Percentiles rank a stretch among this genome's conserved stretches.
Evolutionary conservation across 2,113 vertebrate species (phyloP).

Genomic region (Monarcha castaneiventris): DNA sequence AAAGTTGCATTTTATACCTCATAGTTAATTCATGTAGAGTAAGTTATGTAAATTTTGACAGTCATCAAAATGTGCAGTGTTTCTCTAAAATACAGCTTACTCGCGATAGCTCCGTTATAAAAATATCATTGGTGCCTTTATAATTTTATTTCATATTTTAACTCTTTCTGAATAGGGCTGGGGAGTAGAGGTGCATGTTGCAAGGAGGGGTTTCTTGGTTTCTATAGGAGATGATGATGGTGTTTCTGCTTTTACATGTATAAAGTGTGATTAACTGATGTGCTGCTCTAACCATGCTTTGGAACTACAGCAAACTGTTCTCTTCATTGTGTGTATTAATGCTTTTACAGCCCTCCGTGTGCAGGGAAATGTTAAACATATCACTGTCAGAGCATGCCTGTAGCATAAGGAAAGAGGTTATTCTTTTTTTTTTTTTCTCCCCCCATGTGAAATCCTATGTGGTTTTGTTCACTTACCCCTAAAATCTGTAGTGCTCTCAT

Average conservation of each 20-base stretch:
- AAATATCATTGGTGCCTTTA: conserved; percentile 69
- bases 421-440: background rate
- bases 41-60: conserved; percentile 81
- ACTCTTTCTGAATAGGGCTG: conserved; percentile 55
- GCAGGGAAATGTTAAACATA: conserved; percentile 36
- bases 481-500: background rate
- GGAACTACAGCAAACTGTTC: conserved; percentile 11
- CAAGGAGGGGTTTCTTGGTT: conserved; percentile 17
- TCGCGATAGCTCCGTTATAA: conserved; percentile 64
- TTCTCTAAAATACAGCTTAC: conserved; percentile 72
- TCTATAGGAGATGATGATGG: conserved; percentile 18
- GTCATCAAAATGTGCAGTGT: conserved; percentile 75
- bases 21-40: conserved; percentile 79
- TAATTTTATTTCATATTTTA: conserved; percentile 71
- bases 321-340: conserved; percentile 33
- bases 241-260: conserved; percentile 26
- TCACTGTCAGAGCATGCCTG: background rate
- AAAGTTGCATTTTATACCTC: conserved; percentile 77
- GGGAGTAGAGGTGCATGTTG: background rate
- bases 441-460: rapidly evolving
- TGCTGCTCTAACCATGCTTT: conserved; percentile 23
- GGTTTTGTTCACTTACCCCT: background rate
- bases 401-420: background rate
- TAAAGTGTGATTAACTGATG: background rate
- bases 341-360: background rate